Base-by-base conservation (phyloP, 2,888 invertebrate genomes). In the Dynastes hyllus region DNA sequence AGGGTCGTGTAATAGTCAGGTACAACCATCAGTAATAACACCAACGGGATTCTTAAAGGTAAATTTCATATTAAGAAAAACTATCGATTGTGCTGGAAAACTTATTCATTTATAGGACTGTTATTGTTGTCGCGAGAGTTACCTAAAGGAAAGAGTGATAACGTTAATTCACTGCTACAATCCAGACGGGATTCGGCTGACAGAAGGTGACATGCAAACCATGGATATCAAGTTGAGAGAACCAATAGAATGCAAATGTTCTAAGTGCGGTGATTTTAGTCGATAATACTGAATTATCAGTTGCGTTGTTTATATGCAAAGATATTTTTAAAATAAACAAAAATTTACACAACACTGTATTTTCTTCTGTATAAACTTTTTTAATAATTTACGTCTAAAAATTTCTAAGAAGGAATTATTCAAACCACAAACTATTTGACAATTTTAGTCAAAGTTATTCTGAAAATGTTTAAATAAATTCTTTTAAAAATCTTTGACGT, bases 1-100 rank as follows among this genome's bases (percentile, higher is more conserved):
- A 88, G 98, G 98, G 32, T 93, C 95, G 82, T 98, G 98, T 87
- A 94, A 92, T 83, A 98, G 97, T 82, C 96, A 96, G 90, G 96
- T 97, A 69, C 96, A 97, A 86, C 97, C 97, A 1, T 97, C 96
- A 71, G 96, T 97, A 51, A 93, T 95, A 79, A 95, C 96, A 16
- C 93, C 95, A 3, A 96, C 96, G 61, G 97, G 97, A 84, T 97
- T 97, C 90, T 90, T 95, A 81, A 97, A 97, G 92, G 95, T 8
- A 13, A 65, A 40, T 13, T 37, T 66, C 13, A 51, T n/a, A 55
- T 45, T 40, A 13, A 37, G 32, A 37, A 5, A 37, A 37, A 37
- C 5, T 37, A 37, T 45, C 45, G 45, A 45, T 45, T 8, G 8
- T 8, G 8, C 8, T 11, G 45, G 2, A 45, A 45, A n/a, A n/a